Conservation (phyloP, 2,113 vertebrate species). For the Pomatostomus ruficeps region DNA sequence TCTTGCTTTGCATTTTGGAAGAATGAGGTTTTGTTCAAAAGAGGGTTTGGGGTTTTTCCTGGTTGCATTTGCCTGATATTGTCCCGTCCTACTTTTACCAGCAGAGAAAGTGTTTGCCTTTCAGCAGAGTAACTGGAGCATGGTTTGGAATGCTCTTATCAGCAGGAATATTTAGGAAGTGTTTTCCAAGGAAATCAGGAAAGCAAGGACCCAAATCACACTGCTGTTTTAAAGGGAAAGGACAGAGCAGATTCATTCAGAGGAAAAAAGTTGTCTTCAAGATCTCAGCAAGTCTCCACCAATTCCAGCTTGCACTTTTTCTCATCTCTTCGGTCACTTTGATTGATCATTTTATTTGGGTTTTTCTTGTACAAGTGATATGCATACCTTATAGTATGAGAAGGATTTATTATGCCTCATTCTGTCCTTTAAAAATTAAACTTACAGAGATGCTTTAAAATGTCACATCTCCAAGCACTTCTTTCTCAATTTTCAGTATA, state of each 20-base stretch:
- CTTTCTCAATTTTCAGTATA: neutral
- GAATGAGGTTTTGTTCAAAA: neutral
- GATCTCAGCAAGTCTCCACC: neutral
- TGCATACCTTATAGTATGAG: neutral
- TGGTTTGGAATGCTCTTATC: neutral
- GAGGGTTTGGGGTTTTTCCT: neutral
- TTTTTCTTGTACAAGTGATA: conserved; percentile 12
- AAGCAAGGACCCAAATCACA: neutral
- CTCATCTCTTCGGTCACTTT: neutral
- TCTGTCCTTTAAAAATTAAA: conserved; percentile 12
- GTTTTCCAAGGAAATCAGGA: neutral
- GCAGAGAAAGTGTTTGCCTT: neutral
- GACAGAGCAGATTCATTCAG: neutral
- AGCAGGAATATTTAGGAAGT: neutral
- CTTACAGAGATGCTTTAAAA: neutral
- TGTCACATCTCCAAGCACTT: neutral
- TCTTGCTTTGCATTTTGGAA: neutral
- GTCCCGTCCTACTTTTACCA: neutral
- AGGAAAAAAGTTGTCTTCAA: neutral
- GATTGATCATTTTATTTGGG: neutral
- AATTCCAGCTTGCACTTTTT: neutral
- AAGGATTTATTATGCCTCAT: neutral
- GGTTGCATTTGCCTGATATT: neutral
- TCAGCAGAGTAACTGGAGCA: neutral
- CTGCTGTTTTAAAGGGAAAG: neutral